Percentiles rank a stretch among this genome's conserved stretches.
These are phyloP conservation scores for Crotalus viridis DNA, from an alignment of 2,113 vertebrate genomes.

Conservation along the genomic window DNA sequence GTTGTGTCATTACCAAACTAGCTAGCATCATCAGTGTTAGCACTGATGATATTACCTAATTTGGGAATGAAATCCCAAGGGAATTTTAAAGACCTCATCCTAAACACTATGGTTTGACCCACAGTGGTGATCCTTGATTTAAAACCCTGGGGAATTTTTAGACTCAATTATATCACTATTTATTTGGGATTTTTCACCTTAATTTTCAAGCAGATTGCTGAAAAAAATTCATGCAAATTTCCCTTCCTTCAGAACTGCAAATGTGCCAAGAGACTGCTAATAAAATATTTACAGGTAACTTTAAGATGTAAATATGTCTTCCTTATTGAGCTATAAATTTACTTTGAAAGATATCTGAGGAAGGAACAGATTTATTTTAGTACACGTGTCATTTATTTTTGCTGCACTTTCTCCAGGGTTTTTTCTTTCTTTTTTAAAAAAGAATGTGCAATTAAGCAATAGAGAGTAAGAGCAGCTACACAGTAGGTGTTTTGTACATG, in stretches of 20 bases:
- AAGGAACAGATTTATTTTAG: slow-evolving; percentile 47
- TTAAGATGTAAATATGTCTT: slow-evolving; percentile 61
- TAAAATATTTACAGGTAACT: slow-evolving; percentile 66
- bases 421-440: slow-evolving; percentile 42
- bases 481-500: slow-evolving; percentile 3
- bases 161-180: slow-evolving; percentile 12
- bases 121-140: accelerated
- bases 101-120: background rate
- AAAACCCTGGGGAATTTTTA: background rate
- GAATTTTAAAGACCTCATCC: background rate
- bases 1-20: background rate
- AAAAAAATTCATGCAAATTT: slow-evolving; percentile 52
- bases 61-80: background rate
- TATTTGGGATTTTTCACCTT: slow-evolving; percentile 41
- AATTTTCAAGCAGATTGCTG: slow-evolving; percentile 28
- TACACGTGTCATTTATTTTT: slow-evolving; percentile 14
- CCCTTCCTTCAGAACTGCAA: slow-evolving; percentile 47
- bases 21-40: background rate
- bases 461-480: slow-evolving; percentile 5
- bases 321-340: slow-evolving; percentile 59
- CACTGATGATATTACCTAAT: background rate
- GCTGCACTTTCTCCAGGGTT: slow-evolving; percentile 8
- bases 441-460: background rate
- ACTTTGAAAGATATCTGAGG: slow-evolving; percentile 38
- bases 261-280: slow-evolving; percentile 45